A percentile compares a stretch with the other conserved stretches of the same genome.
Conservation (phyloP, 2,888 invertebrate genomes). For the Dryadula phaetusa region DNA sequence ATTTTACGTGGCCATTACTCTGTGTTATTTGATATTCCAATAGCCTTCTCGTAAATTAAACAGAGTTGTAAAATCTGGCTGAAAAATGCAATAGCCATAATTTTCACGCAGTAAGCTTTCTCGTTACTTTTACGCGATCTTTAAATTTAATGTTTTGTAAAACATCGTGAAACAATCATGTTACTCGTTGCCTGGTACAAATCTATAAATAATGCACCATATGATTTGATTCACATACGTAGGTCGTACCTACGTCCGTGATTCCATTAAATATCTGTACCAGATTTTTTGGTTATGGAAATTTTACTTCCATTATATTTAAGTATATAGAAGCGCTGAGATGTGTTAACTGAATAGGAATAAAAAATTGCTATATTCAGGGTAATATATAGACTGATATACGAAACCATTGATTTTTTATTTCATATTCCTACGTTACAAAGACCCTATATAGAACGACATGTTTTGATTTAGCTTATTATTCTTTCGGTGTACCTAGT, state of each 20-base stretch:
- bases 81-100: slow-evolving; percentile 33
- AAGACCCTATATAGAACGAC: no score
- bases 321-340: background rate
- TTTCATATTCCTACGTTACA: no score
- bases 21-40: slow-evolving; percentile 25
- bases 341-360: background rate
- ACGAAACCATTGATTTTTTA: background rate
- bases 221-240: background rate
- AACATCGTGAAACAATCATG: slow-evolving; percentile 4
- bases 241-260: background rate
- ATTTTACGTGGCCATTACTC: slow-evolving; percentile 20
- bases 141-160: slow-evolving; percentile 18
- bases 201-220: slow-evolving; percentile 10
- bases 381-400: background rate
- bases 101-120: slow-evolving; percentile 23
- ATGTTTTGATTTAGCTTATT: no score
- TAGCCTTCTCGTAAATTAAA: slow-evolving; percentile 31
- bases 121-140: slow-evolving; percentile 27
- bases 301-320: background rate
- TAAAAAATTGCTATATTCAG: background rate
- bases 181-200: background rate
- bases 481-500: no score
- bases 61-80: slow-evolving; percentile 26
- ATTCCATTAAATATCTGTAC: background rate
- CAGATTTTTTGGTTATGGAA: background rate